phyloP scores from a whole-genome alignment of 2,888 invertebrate species.

The Achlya flavicornis region DNA sequence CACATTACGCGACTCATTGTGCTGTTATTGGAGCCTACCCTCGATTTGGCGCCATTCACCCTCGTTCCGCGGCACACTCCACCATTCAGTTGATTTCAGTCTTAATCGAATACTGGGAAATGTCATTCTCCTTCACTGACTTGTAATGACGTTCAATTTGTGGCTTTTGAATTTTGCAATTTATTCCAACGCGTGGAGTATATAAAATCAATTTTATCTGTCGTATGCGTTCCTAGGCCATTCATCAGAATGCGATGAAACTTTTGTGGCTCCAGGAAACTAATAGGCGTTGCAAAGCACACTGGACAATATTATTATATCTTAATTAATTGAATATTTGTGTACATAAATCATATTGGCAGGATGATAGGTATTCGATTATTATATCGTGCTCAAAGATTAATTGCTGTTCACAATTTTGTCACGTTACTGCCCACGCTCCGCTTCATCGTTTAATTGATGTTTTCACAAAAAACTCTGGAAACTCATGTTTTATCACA shows the following conservation, averaged over 20 bases:
- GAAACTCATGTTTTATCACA: slow-evolving; percentile 12
- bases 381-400: not conserved
- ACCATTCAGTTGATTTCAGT: slow-evolving; percentile 23
- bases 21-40: slow-evolving; percentile 12
- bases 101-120: slow-evolving; percentile 15
- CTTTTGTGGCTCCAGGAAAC: no score
- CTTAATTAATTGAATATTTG: not conserved
- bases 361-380: not conserved
- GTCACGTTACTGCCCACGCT: slow-evolving; percentile 15
- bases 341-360: not conserved
- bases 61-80: slow-evolving; percentile 22
- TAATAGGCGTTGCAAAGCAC: no score
- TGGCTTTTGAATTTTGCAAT: not conserved
- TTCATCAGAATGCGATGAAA: no score
- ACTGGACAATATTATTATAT: no score
- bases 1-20: slow-evolving; percentile 7
- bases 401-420: not conserved
- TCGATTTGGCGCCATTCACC: slow-evolving; percentile 13
- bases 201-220: no score
- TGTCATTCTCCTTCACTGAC: not conserved
- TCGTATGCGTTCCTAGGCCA: no score
- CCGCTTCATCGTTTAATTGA: slow-evolving; percentile 22
- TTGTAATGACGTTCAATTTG: slow-evolving; percentile 14
- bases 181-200: not conserved
- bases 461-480: slow-evolving; percentile 19